Base-by-base conservation (phyloP, 2,113 vertebrate genomes). In the Andinoacara biseriatus region DNA sequence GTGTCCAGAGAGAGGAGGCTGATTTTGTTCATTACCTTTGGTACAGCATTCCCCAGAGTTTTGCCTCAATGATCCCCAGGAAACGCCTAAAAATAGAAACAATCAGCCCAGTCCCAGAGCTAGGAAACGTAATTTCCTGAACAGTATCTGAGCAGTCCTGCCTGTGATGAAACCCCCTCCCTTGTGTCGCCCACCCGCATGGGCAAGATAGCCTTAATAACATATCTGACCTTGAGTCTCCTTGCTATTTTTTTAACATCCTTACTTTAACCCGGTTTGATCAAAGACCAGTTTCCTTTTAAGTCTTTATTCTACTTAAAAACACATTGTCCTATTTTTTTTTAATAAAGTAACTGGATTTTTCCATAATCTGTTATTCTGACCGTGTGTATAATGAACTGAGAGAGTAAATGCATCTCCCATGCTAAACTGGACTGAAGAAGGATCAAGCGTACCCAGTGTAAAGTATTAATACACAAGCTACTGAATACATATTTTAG, bases 111-210 rank as follows among this genome's bases (percentile, higher is more conserved):
- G 57, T 85, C 82, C 69, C 74, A 81, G 58, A 86, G 84, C 20
- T 59, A 82, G 86, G 87, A 93, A 90, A 78, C 79, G 61, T 92
- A 3, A 91, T 95, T 94, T 95, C 93, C 93, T 95, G 91, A 90
- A 29, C 11, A 1, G 76, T 10, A 74, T 17, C 58, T 62, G 35
- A 76, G 65, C 17, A 24, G 40, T 58, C 60, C 59, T 84, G 49
- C 29, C 58, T 46, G 56, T 58, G 83, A 81, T 82, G 77, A 80
- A 75, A 24, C 81, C 78, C 74, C 72, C 38, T 61, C 69, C 86
- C 33, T 65, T 3, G 52, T n/a, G 58, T 4, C 3, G 14, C 60
- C 76, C 78, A 1, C 20, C 7, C 20, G 65, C 60, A 10, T 61
- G 35, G 56, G 10, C 52, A 13, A 58, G 77, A 76, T 69, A 8